Evolutionary conservation across 1,140 invertebrate species (phyloP).

Genomic region (Bombus superbus): DNA sequence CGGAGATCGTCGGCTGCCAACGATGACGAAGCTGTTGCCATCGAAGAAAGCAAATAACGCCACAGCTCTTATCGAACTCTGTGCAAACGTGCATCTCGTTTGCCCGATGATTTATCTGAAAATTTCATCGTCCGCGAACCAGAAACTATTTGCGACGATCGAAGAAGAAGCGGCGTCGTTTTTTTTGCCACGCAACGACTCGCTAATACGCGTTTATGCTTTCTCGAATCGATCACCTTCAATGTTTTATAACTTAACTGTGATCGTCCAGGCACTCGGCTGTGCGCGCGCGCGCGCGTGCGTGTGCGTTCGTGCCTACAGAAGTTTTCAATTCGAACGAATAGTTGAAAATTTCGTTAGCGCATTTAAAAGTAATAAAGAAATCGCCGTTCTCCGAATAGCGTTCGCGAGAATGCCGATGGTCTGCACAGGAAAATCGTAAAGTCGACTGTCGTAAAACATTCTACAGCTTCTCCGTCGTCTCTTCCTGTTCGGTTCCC

Average conservation of each 20-base stretch:
- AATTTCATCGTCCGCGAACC: constrained; percentile 34
- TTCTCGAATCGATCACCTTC: background rate
- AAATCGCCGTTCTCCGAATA: background rate
- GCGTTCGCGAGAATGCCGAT: background rate
- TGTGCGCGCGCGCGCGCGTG: no score
- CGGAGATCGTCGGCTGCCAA: constrained; percentile 57
- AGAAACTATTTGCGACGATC: background rate
- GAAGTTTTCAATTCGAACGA: background rate
- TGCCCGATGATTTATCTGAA: constrained; percentile 32
- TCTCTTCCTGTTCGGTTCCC: constrained; percentile 8
- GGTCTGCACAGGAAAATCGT: constrained; percentile 48
- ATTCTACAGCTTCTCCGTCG: constrained; percentile 6
- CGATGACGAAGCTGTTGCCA: constrained; percentile 63
- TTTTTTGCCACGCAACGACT: background rate
- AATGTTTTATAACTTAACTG: background rate
- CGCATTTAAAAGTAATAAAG: background rate
- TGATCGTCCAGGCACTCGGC: no score
- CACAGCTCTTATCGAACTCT: constrained; percentile 42
- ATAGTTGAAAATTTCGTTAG: background rate
- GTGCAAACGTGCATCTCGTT: constrained; percentile 32
- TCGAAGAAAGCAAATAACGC: constrained; percentile 57
- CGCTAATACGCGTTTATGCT: background rate
- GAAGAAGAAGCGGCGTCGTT: background rate
- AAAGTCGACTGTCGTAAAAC: constrained; percentile 54
- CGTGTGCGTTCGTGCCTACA: no score